phyloP scores from a whole-genome alignment of 1,140 invertebrate genomes.

The Drosophila melanica region DNA sequence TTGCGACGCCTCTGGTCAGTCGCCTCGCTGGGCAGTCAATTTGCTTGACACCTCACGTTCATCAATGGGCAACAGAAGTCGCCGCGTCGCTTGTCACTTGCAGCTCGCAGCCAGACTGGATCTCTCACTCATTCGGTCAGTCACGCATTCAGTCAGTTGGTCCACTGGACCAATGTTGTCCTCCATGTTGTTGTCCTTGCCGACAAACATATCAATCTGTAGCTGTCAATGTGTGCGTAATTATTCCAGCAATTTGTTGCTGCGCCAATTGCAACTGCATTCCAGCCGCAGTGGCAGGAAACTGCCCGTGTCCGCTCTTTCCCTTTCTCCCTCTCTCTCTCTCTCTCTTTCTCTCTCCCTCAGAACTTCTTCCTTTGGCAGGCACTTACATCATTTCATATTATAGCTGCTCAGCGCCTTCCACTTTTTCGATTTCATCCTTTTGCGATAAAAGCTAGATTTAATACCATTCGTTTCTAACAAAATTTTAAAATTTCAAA shows the following conservation, averaged over 20 bases:
- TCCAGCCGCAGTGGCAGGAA: constrained; percentile 35
- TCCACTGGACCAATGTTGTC: neutral
- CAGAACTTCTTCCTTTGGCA: neutral
- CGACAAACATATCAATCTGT: constrained; percentile 73
- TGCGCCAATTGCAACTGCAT: constrained; percentile 79
- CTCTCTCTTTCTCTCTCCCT: neutral
- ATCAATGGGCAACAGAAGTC: constrained; percentile 61
- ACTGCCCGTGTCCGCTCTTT: neutral
- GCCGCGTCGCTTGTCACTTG: constrained; percentile 30
- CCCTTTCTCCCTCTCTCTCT: neutral
- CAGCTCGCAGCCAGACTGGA: constrained; percentile 2
- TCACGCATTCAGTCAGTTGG: constrained; percentile 23
- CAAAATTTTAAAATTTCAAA: no score
- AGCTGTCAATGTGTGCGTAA: constrained; percentile 76
- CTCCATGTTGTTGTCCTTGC: constrained; percentile 32
- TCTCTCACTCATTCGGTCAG: constrained; percentile 19
- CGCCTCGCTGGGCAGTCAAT: constrained; percentile 62
- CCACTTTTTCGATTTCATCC: neutral
- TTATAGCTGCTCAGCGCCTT: no score
- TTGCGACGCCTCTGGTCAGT: constrained; percentile 41
- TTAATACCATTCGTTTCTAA: no score
- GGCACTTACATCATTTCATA: neutral
- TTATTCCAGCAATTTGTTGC: constrained; percentile 84
- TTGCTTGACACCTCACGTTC: constrained; percentile 81
- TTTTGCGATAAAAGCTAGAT: neutral